Percentiles rank a stretch among this genome's conserved stretches.
These are phyloP conservation scores for Sprattus sprattus DNA, from an alignment of 2,113 vertebrate genomes.

Conservation along the genomic window DNA sequence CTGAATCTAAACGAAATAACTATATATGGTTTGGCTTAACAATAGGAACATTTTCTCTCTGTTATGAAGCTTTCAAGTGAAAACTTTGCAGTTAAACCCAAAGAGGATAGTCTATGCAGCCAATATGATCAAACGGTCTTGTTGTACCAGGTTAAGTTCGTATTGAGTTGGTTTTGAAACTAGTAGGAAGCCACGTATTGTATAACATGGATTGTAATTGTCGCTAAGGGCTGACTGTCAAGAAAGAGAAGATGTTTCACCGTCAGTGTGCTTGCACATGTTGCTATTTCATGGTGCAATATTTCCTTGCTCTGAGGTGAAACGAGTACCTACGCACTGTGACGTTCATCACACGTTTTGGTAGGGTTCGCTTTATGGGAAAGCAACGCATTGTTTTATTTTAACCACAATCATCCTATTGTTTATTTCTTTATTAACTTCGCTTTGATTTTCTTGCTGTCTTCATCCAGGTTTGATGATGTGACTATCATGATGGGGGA, in stretches of 20 bases:
- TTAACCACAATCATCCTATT: not conserved
- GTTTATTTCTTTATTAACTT: not conserved
- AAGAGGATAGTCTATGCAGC: not conserved
- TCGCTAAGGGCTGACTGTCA: too few relatives aligned
- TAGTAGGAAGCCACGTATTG: too few relatives aligned
- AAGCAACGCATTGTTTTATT: too few relatives aligned
- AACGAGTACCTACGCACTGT: not conserved
- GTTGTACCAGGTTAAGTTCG: not conserved
- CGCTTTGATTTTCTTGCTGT: slow-evolving; percentile 31
- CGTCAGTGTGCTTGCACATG: not conserved
- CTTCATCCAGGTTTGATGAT: slow-evolving; percentile 61
- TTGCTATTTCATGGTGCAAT: not conserved
- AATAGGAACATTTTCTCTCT: not conserved
- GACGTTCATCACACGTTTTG: not conserved
- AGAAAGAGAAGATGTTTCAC: not conserved
- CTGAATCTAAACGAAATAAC: not conserved
- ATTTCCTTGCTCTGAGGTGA: not conserved
- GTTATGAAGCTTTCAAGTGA: not conserved
- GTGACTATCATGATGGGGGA: slow-evolving; percentile 70
- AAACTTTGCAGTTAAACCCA: not conserved
- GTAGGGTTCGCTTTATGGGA: not conserved
- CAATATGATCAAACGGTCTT: not conserved
- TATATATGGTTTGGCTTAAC: not conserved
- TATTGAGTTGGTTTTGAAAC: not conserved
- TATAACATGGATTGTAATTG: too few relatives aligned